Base-by-base conservation (phyloP, 2,797 vertebrate genomes). In the Pempheris klunzingeri region DNA sequence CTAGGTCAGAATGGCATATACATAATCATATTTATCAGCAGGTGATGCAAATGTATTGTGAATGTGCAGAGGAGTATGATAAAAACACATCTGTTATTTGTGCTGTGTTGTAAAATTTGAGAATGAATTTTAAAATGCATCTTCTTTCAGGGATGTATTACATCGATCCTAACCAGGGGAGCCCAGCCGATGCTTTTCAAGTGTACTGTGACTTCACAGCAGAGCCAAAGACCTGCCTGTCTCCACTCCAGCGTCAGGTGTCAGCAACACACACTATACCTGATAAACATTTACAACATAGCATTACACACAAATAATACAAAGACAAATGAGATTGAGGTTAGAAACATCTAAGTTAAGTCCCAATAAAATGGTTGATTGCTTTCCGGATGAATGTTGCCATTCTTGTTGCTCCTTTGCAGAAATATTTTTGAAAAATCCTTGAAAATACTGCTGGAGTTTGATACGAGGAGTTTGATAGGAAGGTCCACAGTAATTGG, bases 81-180 rank as follows among this genome's bases (percentile, higher is more conserved):
- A 17, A 60, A 2, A 24, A 38, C 24, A 12, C 41, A 15, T 26
- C 30, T 41, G n/a, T 38, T 57, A 22, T 43, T 50, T 52, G 22
- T 38, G 5, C 24, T 58, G 14, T 36, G 5, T n/a, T 9, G 28
- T 38, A 2, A 53, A 22, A 14, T 52, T 43, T 15, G 9, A 8
- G 20, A 22, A 52, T 24, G n/a, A 10, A 15, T 28, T 14, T 41
- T 2, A 28, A 41, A 32, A 8, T 39, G 2, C 17, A 4, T 80
- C 18, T 57, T 36, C 10, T 87, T 80, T 77, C 77, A 97, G 96
- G 96, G 57, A 88, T 94, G 39, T 97, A 95, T 81, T 96, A 95
- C 88, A 94, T 97, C 0, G 96, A 97, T 78, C 96, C 96, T 63
- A 97, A 97, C 85, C 96, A 96, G 81, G 96, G 96, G 13, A 96